Evolutionary conservation across 1,140 invertebrate species (phyloP), one percentile per base, ranked within the genome.

Genomic region (Charaxes varanes): DNA sequence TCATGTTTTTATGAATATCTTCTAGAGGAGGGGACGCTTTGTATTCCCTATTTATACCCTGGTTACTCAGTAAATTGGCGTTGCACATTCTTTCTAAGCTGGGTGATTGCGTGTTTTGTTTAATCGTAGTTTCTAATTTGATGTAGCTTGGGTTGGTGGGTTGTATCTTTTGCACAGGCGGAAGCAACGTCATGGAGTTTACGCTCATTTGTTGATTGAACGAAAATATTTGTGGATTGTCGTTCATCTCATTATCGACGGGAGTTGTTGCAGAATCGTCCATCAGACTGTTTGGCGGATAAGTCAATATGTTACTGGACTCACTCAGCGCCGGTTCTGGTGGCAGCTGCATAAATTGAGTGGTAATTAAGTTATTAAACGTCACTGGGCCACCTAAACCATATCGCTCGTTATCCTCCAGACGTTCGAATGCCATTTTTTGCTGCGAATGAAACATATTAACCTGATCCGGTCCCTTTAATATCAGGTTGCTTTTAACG

Each of bases 401-500:
- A 26, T 63, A 80, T 30, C 78, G 59, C 34, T 80, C 73, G 35
- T 72, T 81, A 16, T 83, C 72, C 33, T 80, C 69, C n/a, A 80
- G 37, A 19, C 62, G 55, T 37, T 70, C 72, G 38, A 80, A 82
- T 3, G 74, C 78, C 73, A 82, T 81, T 48, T 79, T 74, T 36
- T 83, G 77, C 41, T 82, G 80, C 6, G 74, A 77, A 53, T 85
- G 70, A 38, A 85, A 84, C 62, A 72, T 79, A 21, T 84, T 78
- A 3, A 73, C 62, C 37, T 80, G 74, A 42, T 85, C 77, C 6
- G 84, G 80, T 0, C 80, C 84, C 61, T 85, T 85, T 4, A 85
- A 41, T 41, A 85, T 81, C 15, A 85, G 44, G 49, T 85, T 85
- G 35, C 84, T 85, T 54, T 85, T 85, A 0, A 85, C 84, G 3